These are phyloP conservation scores for Drosophila suboccidentalis DNA, from an alignment of 2,888 invertebrate species.

Conservation along the genomic window DNA sequence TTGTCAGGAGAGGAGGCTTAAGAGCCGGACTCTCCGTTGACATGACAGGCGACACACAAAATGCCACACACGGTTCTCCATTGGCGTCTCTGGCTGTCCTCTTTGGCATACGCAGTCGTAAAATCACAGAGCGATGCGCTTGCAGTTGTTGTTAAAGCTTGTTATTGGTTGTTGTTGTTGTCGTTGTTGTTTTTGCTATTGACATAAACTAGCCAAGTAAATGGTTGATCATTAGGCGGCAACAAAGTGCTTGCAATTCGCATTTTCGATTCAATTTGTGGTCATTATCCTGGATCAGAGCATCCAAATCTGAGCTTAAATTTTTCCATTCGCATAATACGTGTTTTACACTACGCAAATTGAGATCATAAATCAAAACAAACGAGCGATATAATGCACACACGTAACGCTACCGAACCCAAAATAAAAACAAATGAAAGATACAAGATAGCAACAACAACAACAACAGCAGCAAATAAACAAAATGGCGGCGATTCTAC, in stretches of 20 bases:
- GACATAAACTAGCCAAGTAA: constrained; percentile 69
- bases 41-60: constrained; percentile 65
- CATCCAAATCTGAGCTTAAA: constrained; percentile 48
- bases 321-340: constrained; percentile 45
- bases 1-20: constrained; percentile 66
- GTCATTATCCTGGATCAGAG: constrained; percentile 61
- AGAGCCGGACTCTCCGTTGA: constrained; percentile 48
- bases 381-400: constrained; percentile 47
- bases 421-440: constrained; percentile 22
- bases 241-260: constrained; percentile 80
- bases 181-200: constrained; percentile 26
- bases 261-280: constrained; percentile 76
- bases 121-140: constrained; percentile 69
- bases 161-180: constrained; percentile 40
- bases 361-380: constrained; percentile 67
- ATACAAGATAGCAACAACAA: not conserved
- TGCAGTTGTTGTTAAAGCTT: constrained; percentile 55
- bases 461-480: not conserved
- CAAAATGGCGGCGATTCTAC: constrained; percentile 69
- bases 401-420: constrained; percentile 49
- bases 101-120: constrained; percentile 48
- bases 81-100: constrained; percentile 52
- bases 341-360: constrained; percentile 60
- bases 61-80: constrained; percentile 70
- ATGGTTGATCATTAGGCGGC: constrained; percentile 71